A percentile compares a stretch with the other conserved stretches of the same genome.
phyloP scores from a whole-genome alignment of 2,797 vertebrate species.

The Sebastes kiyomatsui region DNA sequence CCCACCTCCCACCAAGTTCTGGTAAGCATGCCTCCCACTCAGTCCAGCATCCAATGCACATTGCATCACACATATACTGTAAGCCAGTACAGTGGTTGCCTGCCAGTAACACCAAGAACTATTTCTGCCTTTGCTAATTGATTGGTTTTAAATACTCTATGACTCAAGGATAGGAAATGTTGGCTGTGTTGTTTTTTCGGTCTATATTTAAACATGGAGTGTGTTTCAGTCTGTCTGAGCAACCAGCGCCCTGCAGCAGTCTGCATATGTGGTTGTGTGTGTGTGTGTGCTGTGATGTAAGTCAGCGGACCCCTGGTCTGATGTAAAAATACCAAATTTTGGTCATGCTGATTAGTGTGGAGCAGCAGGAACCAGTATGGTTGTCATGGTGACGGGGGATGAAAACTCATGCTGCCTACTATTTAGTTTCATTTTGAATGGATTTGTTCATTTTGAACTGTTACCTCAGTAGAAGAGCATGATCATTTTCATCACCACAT shows the following conservation, averaged over 20 bases:
- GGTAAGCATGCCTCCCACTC: slow-evolving; percentile 62
- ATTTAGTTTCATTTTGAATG: slow-evolving; percentile 6
- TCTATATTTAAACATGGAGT: slow-evolving; percentile 54
- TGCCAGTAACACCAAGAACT: slow-evolving; percentile 24
- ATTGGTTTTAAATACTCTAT: slow-evolving; percentile 43
- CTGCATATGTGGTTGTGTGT: slow-evolving; percentile 11
- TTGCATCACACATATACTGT: slow-evolving; percentile 36
- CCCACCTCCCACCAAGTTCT: slow-evolving; percentile 62
- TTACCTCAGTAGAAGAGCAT: neutral
- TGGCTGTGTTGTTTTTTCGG: neutral
- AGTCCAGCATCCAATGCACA: slow-evolving; percentile 43
- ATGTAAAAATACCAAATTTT: slow-evolving; percentile 39
- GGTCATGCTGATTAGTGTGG: slow-evolving; percentile 30
- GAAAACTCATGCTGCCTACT: slow-evolving; percentile 31
- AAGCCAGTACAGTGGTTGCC: slow-evolving; percentile 16
- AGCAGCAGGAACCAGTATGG: slow-evolving; percentile 35
- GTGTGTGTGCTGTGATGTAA: slow-evolving; percentile 3
- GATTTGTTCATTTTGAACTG: slow-evolving; percentile 12
- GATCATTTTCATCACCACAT: neutral
- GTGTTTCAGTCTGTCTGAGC: slow-evolving; percentile 32
- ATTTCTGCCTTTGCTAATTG: slow-evolving; percentile 47
- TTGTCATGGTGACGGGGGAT: slow-evolving; percentile 64
- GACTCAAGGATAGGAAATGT: slow-evolving; percentile 34
- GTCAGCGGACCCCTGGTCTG: slow-evolving; percentile 17
- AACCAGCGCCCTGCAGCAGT: slow-evolving; percentile 19